Percentiles rank a stretch among this genome's conserved stretches.
These are phyloP conservation scores for Tupaia chinensis DNA, from an alignment of 2,113 vertebrate genomes.

Conservation along the genomic window DNA sequence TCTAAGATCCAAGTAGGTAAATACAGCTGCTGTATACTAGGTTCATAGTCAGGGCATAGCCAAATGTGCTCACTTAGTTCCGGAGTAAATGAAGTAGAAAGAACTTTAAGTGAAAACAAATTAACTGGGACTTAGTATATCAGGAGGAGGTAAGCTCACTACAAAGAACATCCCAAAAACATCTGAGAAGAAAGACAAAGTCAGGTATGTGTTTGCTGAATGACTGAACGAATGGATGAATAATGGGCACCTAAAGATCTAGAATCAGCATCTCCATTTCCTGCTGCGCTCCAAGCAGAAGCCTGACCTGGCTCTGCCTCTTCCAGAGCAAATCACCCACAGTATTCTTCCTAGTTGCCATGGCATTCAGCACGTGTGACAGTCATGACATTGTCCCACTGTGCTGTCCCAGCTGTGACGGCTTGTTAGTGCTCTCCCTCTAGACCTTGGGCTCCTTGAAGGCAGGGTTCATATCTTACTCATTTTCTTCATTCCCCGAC, in stretches of 20 bases:
- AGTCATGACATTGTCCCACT: not conserved
- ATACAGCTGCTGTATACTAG: not conserved
- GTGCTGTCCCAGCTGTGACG: not conserved
- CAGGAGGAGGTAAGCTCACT: not conserved
- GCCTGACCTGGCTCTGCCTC: not conserved
- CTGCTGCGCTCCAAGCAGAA: not conserved
- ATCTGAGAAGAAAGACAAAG: not conserved
- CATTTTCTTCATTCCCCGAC: not conserved
- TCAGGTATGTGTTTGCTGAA: not conserved
- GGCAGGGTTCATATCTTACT: not conserved
- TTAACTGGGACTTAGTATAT: not conserved
- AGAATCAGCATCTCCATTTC: not conserved
- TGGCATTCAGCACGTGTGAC: not conserved
- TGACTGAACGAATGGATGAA: not conserved
- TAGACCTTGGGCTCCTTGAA: constrained; percentile 21
- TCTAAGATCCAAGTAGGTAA: not conserved
- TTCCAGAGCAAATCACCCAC: not conserved
- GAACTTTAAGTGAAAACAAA: constrained; percentile 47
- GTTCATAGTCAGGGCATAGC: not conserved
- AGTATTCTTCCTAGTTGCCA: not conserved
- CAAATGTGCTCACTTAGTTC: not conserved
- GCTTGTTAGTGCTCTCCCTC: not conserved
- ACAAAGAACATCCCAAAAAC: not conserved
- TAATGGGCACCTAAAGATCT: not conserved
- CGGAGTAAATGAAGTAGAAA: constrained; percentile 38